Base-by-base conservation (phyloP, 2,888 invertebrate genomes). In the Eupelmus urozonus region DNA sequence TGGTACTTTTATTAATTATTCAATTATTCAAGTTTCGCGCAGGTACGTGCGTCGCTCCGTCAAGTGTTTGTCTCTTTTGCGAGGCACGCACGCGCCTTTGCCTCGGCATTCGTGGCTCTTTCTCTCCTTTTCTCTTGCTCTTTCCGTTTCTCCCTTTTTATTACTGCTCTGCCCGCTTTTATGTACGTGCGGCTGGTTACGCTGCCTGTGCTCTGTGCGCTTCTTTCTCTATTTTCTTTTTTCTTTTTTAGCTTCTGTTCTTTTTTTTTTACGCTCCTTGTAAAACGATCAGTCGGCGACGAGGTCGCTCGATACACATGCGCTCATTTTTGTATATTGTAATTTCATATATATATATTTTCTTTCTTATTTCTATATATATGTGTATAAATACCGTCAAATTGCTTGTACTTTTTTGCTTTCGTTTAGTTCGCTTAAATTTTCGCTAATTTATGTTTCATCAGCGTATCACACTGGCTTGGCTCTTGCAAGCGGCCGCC, bases 401-500 rank as follows among this genome's bases (percentile, higher is more conserved):
- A 76, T 76, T 76, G 70, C 70, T 76, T 70, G 57, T 70, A 69
- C 51, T 69, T 60, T 59, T 53, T 67, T 65, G 60, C 18, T 62
- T 67, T 49, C n/a, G 27, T 34, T 45, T 63, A 18, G n/a, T 34
- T 27, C 16, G 16, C 42, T 63, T 11, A 49, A n/a, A n/a, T n/a
- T n/a, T n/a, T n/a, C n/a, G n/a, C n/a, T 34, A 25, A n/a, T 49
- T 29, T 34, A 59, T 73, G 45, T 66, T 60, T 70, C 45, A 55
- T 63, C 5, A 29, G 42, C 42, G 2, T 62, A 45, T 45, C 45
- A 45, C 45, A 45, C 16, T 16, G 45, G 45, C n/a, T 45, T 34
- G 34, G 34, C 34, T 34, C 9, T n/a, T n/a, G n/a, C n/a, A n/a
- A 45, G 2, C 45, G 45, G n/a, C 45, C 45, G 13, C 45, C 45